Base-by-base conservation (phyloP, 2,113 vertebrate genomes). In the Eretmochelys imbricata region DNA sequence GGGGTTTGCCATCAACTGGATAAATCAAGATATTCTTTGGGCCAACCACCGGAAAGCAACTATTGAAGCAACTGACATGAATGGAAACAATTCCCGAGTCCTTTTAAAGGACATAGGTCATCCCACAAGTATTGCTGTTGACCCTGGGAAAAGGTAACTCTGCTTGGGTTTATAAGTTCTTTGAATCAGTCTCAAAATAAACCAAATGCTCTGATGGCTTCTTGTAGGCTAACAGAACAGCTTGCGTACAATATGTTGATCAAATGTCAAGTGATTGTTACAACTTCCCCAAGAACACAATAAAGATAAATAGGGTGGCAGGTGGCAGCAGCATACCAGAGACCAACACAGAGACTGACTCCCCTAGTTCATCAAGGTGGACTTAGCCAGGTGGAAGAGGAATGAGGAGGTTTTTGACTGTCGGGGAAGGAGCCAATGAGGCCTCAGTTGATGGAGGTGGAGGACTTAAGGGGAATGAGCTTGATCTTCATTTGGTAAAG, bases 1-100 rank as follows among this genome's bases (percentile, higher is more conserved):
- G 20, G 99, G 99, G 76, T 98, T 99, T 91, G 98, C 98, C 91
- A 98, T 99, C 96, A 98, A 99, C 94, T 99, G 99, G 99, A 97
- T 99, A 96, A 98, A 98, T 95, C 98, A 98, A 90, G 90, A 97
- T 35, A 89, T 99, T 65, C 98, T 99, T 75, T 99, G 99, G 99
- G 98, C 98, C 91, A 98, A 98, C 84, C 98, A 89, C 62, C 98
- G 98, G 91, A 99, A 98, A 94, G 99, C 99, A 96, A 98, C 97
- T 80, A 98, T 99, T 95, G 99, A 98, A 93, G 97, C 84, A 62
- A 99, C 99, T 8, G 98, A 98, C 85, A 95, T 98, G 91, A 98
- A 98, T 90, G 99, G 99, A 81, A 98, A 98, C 94, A 98, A 98
- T 88, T 96, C 98, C 5, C 96, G 53, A 87, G 97, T 99, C 54